phyloP scores from a whole-genome alignment of 2,888 invertebrate genomes.

The Dynastes maya region DNA sequence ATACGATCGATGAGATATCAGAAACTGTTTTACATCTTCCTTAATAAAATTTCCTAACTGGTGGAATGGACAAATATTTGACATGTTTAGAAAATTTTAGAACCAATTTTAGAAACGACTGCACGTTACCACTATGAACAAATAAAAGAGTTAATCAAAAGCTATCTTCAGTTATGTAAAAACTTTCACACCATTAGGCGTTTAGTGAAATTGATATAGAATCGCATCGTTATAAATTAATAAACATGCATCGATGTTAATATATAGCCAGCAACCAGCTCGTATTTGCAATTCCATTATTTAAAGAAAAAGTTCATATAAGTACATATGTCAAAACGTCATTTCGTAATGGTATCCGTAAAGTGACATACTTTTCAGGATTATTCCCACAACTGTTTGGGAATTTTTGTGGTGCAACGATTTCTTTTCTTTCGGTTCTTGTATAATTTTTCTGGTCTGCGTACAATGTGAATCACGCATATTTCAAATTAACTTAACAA shows the following conservation, averaged over 20 bases:
- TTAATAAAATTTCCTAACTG: too few relatives aligned
- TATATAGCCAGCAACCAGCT: too few relatives aligned
- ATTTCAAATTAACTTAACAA: not conserved
- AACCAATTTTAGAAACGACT: too few relatives aligned
- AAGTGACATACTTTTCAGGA: constrained; percentile 15
- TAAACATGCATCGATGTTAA: too few relatives aligned
- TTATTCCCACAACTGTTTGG: constrained; percentile 15
- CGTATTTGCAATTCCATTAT: not conserved
- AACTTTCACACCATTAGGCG: constrained; percentile 5
- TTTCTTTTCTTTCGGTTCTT: not conserved
- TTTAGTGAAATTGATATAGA: constrained; percentile 17
- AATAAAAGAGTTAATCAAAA: not conserved
- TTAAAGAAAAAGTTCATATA: constrained; percentile 8
- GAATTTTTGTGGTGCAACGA: constrained; percentile 10
- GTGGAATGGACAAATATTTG: too few relatives aligned
- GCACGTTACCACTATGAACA: not conserved
- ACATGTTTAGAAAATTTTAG: too few relatives aligned
- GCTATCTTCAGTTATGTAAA: not conserved
- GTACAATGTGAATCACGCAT: not conserved
- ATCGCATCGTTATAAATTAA: too few relatives aligned
- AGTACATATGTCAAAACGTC: not conserved
- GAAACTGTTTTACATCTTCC: too few relatives aligned
- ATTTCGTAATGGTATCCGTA: constrained; percentile 16
- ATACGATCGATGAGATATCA: too few relatives aligned
- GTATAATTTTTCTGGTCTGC: not conserved